These are phyloP conservation scores for Deroplatys truncata DNA, from an alignment of 2,888 invertebrate genomes.

Conservation along the genomic window DNA sequence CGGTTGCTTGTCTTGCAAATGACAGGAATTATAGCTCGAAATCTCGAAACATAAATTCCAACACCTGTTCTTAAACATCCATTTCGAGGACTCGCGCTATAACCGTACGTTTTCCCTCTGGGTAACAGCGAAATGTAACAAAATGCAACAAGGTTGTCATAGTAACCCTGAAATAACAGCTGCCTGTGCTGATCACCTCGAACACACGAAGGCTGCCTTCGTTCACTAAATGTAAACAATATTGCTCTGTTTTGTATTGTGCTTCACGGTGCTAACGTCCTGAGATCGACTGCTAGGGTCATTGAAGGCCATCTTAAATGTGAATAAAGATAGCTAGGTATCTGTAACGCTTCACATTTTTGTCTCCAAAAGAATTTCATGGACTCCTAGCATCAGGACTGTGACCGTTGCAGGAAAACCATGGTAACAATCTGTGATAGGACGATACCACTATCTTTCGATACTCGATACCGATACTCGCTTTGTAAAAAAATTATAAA, in stretches of 20 bases:
- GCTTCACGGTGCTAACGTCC: neutral
- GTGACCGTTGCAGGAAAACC: neutral
- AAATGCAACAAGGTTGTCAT: neutral
- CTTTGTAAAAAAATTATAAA: too few species aligned
- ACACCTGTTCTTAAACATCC: neutral
- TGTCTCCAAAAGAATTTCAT: neutral
- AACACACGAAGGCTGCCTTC: neutral
- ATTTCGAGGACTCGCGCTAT: neutral
- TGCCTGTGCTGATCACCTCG: neutral
- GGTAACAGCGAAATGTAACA: neutral
- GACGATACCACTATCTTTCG: too few species aligned
- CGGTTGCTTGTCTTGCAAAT: neutral
- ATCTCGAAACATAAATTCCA: neutral
- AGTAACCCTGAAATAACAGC: neutral
- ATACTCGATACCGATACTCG: too few species aligned
- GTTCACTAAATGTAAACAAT: neutral
- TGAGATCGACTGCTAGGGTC: neutral
- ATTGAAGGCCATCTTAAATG: too few species aligned
- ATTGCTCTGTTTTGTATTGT: neutral
- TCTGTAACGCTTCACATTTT: neutral
- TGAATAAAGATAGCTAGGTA: too few species aligned
- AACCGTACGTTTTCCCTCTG: neutral
- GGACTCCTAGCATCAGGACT: neutral
- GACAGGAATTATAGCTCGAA: neutral
- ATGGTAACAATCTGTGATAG: too few species aligned